Evolutionary conservation across 2,113 vertebrate genomes (phyloP), one percentile per base, ranked within the genome.

Genomic region (Hucho hucho): DNA sequence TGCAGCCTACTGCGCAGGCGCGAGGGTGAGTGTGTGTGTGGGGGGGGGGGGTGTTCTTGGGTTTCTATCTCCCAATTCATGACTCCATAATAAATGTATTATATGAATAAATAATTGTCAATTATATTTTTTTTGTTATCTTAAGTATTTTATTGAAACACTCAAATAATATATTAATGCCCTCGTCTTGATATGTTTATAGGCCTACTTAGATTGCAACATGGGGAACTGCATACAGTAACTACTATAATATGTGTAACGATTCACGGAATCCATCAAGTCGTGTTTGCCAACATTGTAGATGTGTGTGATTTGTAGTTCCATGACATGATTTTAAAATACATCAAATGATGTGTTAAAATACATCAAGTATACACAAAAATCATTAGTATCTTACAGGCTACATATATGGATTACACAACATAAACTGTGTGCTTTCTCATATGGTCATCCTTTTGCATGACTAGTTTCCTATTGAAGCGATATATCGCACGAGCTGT

Each of bases 1-100:
- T 69, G 49, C n/a, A 70, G 24, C 0, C 20, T 18, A 70, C 2
- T n/a, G 86, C 86, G 90, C 90, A 89, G 79, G 89, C 88, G 90
- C 79, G 72, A 3, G 6, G 2, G 1, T 43, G 69, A 6, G 61
- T n/a, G n/a, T n/a, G n/a, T n/a, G n/a, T n/a, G n/a, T 6, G 29
- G 29, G 32, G 76, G 53, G 81, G 81, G 59, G 1, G 53, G 81
- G 81, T n/a, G 1, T 79, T 83, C 83, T 80, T 80, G 26, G 56
- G 69, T 64, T 64, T 3, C 11, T 9, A 11, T 53, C 49, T 53
- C 16, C 49, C 49, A 53, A 53, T 18, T 53, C 49, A 18, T 53
- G 16, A 53, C 49, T 14, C 37, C 37, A 53, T 18, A 18, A 53
- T 1, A 53, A 18, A 53, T 18, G 13, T 53, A 53, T 53, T 4